These are phyloP conservation scores for Alligator sinensis DNA, from an alignment of 2,113 vertebrate species.

Conservation along the genomic window DNA sequence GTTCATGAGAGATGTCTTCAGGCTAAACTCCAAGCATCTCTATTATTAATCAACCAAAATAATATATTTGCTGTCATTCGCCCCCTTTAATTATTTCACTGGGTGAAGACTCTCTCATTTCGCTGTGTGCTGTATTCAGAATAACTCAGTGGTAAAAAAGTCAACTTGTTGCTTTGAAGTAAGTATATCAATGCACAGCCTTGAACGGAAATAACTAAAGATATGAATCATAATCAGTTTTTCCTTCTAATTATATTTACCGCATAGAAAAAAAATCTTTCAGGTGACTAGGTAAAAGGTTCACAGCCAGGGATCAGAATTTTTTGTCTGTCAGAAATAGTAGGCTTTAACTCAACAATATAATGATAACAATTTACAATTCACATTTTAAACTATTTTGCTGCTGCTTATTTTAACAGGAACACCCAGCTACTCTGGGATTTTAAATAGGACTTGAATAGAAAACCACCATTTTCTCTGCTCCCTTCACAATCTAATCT, in stretches of 20 bases:
- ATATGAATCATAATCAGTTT: not conserved
- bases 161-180: not conserved
- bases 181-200: not conserved
- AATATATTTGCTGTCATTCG: not conserved
- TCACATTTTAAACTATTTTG: not conserved
- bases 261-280: not conserved
- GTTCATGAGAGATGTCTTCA: not conserved
- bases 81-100: not conserved
- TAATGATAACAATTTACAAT: not conserved
- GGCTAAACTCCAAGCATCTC: not conserved
- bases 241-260: not conserved
- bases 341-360: not conserved
- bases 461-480: not conserved
- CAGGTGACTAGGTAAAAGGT: not conserved
- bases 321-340: not conserved
- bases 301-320: not conserved
- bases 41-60: not conserved
- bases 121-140: not conserved
- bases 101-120: not conserved
- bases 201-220: not conserved
- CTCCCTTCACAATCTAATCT: not conserved
- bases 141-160: not conserved
- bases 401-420: not conserved
- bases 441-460: not conserved
- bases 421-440: rapidly evolving